phyloP scores from a whole-genome alignment of 1,140 invertebrate genomes.

The Oncopodura yosiiana region DNA sequence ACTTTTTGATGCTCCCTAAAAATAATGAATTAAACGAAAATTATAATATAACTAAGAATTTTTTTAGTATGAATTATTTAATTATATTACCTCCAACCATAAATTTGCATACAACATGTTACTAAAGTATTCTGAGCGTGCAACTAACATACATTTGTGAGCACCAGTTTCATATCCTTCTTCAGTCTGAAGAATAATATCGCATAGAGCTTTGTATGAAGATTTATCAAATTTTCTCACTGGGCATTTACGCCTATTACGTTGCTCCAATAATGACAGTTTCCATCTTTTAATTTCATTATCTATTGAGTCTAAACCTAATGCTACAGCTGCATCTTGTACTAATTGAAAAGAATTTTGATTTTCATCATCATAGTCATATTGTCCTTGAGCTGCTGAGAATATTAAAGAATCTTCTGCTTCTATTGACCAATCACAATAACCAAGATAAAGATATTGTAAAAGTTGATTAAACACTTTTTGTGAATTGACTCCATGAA shows the following conservation, averaged over 20 bases:
- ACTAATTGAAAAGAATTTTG: constrained; percentile 45
- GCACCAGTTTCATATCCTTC: constrained; percentile 51
- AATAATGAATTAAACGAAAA: background rate
- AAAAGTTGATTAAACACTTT: constrained; percentile 56
- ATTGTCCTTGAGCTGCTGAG: constrained; percentile 44
- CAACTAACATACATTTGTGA: constrained; percentile 62
- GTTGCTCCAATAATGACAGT: constrained; percentile 16
- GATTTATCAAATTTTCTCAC: background rate
- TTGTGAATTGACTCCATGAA: constrained; percentile 48
- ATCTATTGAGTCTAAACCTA: constrained; percentile 39
- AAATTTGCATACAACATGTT: constrained; percentile 56
- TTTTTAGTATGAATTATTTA: background rate
- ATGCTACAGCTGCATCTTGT: constrained; percentile 43
- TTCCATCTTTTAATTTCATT: constrained; percentile 10
- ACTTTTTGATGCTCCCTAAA: background rate
- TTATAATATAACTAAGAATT: background rate
- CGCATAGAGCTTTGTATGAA: constrained; percentile 44
- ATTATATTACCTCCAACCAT: constrained; percentile 53
- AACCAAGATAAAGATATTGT: constrained; percentile 55
- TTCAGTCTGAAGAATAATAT: constrained; percentile 50
- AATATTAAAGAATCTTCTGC: too few species aligned
- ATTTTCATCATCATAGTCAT: constrained; percentile 16
- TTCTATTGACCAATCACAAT: constrained; percentile 52
- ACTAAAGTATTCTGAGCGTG: constrained; percentile 62
- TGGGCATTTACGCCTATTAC: background rate